Base-by-base conservation (phyloP, 2,888 invertebrate species). In the Cryptocheilus praepositus region DNA sequence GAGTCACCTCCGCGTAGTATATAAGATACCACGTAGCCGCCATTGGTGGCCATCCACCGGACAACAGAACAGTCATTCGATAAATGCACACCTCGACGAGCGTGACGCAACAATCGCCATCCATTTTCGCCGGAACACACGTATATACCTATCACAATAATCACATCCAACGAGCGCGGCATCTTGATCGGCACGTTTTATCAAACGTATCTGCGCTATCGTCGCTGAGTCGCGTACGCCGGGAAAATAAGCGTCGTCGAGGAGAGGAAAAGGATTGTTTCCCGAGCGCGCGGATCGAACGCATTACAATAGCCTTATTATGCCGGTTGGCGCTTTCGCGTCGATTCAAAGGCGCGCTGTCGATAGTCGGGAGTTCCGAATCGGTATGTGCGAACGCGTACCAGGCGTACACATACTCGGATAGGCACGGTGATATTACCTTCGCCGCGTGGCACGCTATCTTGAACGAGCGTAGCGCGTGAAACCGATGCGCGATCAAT, bases 401-500 rank as follows among this genome's bases (percentile, higher is more conserved):
- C 64, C n/a, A 46, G 55, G 22, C 62, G 51, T 61, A 51, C 59
- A n/a, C n/a, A n/a, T n/a, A n/a, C n/a, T n/a, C n/a, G 58, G 7
- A 49, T 56, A 67, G 19, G 45, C 62, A 55, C 69, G 62, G 69
- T 75, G 79, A 76, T 73, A 76, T 78, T 78, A 74, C 69, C 49
- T 65, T 59, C 73, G 58, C 67, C 67, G 71, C 64, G 67, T 80
- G 15, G 36, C 8, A 15, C 36, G 18, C 43, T 44, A 18, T 44
- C n/a, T 7, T 16, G n/a, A 21, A 43, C 43, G n/a, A n/a, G 22
- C 53, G 53, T 53, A 21, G 21, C 66, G 63, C 63, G 74, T 71
- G 71, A 71, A 68, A 72, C 70, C 79, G 74, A 81, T 74, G 73
- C 55, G 52, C 71, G 82, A 83, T 83, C 83, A 80, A 83, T 83